Conservation (phyloP, 2,888 invertebrate species). For the Heteromurus nitidus region DNA sequence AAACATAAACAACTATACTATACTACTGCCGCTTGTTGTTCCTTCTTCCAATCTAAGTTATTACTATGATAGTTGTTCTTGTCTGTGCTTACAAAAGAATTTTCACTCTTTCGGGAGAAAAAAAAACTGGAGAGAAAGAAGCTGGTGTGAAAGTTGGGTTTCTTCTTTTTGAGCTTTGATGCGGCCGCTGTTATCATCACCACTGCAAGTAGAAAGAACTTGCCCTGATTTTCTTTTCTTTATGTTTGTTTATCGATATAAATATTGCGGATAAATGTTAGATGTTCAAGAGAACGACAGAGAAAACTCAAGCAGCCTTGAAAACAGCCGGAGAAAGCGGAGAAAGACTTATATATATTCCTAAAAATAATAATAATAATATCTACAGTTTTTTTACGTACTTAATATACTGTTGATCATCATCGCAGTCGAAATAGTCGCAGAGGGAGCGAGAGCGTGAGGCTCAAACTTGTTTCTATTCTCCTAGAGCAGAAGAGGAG, state of each 20-base stretch:
- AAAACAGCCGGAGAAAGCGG: no score
- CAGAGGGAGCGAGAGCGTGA: no score
- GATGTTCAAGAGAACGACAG: background rate
- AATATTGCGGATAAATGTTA: slow-evolving; percentile 41
- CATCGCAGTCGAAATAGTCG: slow-evolving; percentile 4
- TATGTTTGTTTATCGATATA: slow-evolving; percentile 32
- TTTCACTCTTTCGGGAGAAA: no score
- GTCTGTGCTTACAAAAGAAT: no score
- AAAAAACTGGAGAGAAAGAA: no score
- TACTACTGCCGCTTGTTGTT: slow-evolving; percentile 3
- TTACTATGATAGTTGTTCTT: background rate
- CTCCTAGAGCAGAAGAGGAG: slow-evolving; percentile 27
- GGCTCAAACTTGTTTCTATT: background rate
- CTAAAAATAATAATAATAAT: slow-evolving; percentile 1
- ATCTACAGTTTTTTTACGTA: background rate
- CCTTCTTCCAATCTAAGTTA: slow-evolving; percentile 21
- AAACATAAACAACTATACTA: background rate
- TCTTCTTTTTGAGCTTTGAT: no score
- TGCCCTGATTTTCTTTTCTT: slow-evolving; percentile 25
- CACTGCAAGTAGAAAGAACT: no score
- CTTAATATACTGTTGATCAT: slow-evolving; percentile 4
- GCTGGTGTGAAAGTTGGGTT: no score
- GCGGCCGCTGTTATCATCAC: no score
- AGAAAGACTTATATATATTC: slow-evolving; percentile 14
- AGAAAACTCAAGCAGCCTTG: slow-evolving; percentile 22